Base-by-base conservation (phyloP, 2,888 invertebrate genomes). In the Helleia helle region DNA sequence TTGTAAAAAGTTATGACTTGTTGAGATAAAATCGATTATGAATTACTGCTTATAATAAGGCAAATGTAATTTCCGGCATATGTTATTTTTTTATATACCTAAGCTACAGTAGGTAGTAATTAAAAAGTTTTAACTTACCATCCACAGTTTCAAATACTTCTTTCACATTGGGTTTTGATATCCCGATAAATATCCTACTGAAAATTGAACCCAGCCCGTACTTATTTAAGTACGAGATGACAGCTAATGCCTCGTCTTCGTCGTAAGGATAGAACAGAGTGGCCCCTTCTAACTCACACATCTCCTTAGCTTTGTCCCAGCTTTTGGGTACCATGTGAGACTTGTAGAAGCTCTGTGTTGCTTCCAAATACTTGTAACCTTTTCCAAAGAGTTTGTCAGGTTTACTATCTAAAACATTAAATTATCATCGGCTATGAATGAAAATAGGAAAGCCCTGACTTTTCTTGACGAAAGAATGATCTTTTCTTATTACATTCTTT, bases 241-340 rank as follows among this genome's bases (percentile, higher is more conserved):
- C 58, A 1, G 46, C 48, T 4, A 56, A 37, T 0, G 62, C 66
- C 39, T 81, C 81, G 0, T 45, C 44, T 0, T 60, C 45, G 36
- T 71, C 58, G n/a, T 65, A 62, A 1, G 80, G 71, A 22, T 71
- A 71, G 46, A 71, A 75, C 1, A 81, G 46, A 5, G 46, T 50
- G 1, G 71, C 67, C 0, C 76, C 76, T 52, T 79, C 77, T 14
- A 54, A 24, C 1, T 54, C 56, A 43, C 79, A 80, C n/a, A 46
- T 49, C 2, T 44, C 54, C 44, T 64, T 68, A 0, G 75, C 76
- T 0, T 67, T 62, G 3, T 51, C 28, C 75, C 75, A 80, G 4
- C 50, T 53, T 42, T 56, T 63, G 2, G 58, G 58, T 12, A 65
- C 31, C 0, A 70, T 71, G 38, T 77, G 71, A 14, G 76, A 56